Evolutionary conservation across 23 tunicate genomes (phyloP), one percentile per base, ranked within the genome.

Genomic region (Corella eumyota): DNA sequence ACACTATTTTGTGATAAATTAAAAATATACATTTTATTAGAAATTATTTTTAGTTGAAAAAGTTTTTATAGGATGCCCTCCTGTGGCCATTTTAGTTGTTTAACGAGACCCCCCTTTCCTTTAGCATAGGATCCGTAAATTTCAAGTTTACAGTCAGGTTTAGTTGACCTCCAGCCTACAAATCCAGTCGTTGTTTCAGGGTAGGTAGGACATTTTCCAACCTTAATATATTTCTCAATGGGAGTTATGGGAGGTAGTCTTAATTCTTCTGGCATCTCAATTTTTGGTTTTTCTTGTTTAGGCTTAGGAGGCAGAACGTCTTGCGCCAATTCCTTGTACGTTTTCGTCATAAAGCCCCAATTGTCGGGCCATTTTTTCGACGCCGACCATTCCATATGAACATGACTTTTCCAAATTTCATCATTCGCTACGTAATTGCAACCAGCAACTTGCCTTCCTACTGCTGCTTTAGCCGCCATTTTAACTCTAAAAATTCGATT

Each of bases 391-490:
- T 85, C 95, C 85, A 77, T 85, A 46, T 77, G 75, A 32, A 85
- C 95, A 60, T 85, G 95, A 60, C 95, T 77, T 71, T 85, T 85
- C 95, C 95, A 85, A 21, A 85, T 85, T 49, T 85, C 95, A 65
- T 85, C 95, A 54, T 85, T 77, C 0, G 79, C 85, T 9, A 85
- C 95, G 36, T 74, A 84, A 53, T 84, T 84, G 73, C 94, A 84
- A 2, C 94, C 94, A 25, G 94, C 94, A 22, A 84, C 78, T 29
- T 84, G 94, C 21, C 73, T 54, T 6, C 94, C 94, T 45, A 65
- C 71, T 63, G 75, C 76, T 25, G 80, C 57, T 6, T 50, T 34
- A 57, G 75, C 75, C 24, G 75, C 75, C 75, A 69, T 69, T 51
- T 19, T 27, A 6, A n/a, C n/a, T n/a, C n/a, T n/a, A n/a, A n/a